phyloP scores from a whole-genome alignment of 1,140 invertebrate species.

The Pararge aegeria region DNA sequence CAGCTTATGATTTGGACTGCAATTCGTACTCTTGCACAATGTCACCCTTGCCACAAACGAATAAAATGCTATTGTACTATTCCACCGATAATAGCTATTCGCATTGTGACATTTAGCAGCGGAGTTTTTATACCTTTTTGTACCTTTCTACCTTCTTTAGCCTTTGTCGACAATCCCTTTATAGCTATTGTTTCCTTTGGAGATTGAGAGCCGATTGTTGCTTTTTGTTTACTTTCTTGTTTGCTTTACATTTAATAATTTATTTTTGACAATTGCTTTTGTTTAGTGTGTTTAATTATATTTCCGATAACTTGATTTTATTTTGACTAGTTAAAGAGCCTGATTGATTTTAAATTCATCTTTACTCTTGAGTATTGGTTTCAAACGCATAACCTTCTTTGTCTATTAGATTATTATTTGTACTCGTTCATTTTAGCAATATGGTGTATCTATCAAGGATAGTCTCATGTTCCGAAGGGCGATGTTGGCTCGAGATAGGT shows the following conservation, averaged over 20 bases:
- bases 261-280: background rate
- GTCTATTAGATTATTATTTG: no score
- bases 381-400: no score
- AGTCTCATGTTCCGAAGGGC: no score
- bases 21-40: constrained; percentile 25
- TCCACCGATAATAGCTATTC: constrained; percentile 30
- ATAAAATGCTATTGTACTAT: constrained; percentile 44
- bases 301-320: no score
- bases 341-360: no score
- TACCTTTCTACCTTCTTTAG: constrained; percentile 35
- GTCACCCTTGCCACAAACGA: constrained; percentile 39
- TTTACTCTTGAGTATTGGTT: no score
- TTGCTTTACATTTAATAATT: background rate
- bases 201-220: constrained; percentile 13
- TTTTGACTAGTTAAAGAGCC: no score
- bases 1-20: constrained; percentile 19
- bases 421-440: no score
- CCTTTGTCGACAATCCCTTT: constrained; percentile 29
- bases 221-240: constrained; percentile 6
- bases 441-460: no score
- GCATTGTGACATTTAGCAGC: constrained; percentile 41
- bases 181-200: constrained; percentile 19
- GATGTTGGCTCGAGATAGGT: no score
- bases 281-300: background rate
- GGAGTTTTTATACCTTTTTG: constrained; percentile 36